Evolutionary conservation across 2,888 invertebrate species (phyloP).

Genomic region (Ormyrus pomaceus): DNA sequence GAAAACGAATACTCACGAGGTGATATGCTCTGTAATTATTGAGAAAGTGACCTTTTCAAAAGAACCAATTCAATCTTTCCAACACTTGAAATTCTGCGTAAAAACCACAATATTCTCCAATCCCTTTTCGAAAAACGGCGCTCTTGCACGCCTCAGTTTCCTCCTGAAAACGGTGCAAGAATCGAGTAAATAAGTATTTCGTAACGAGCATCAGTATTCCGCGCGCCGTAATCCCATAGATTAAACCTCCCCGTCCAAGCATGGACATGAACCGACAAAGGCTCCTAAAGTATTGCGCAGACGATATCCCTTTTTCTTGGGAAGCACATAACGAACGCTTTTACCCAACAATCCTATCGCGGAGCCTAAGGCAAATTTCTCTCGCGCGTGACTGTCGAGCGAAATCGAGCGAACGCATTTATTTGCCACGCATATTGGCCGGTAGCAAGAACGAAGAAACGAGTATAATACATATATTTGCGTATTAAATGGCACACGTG

Average conservation of each 20-base stretch:
- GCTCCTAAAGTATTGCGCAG: constrained; percentile 19
- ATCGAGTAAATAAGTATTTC: too few species aligned
- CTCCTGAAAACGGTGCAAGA: too few species aligned
- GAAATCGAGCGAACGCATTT: not conserved
- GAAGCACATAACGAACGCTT: not conserved
- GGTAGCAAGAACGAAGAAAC: not conserved
- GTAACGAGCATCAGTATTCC: constrained; percentile 6
- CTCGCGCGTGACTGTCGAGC: not conserved
- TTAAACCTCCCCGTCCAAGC: not conserved
- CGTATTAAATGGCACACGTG: not conserved
- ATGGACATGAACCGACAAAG: not conserved
- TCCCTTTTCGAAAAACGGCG: too few species aligned
- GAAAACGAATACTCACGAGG: too few species aligned
- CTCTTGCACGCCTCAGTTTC: too few species aligned
- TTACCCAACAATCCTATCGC: not conserved
- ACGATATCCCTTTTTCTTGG: not conserved
- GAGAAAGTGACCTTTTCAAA: too few species aligned
- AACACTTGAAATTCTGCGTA: too few species aligned
- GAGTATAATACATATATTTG: not conserved
- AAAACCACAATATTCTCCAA: too few species aligned
- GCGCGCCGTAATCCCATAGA: not conserved
- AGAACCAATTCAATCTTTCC: too few species aligned
- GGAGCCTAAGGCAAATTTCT: constrained; percentile 30
- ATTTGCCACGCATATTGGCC: not conserved
- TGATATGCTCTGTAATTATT: too few species aligned